A percentile compares a stretch with the other conserved stretches of the same genome.
phyloP scores from a whole-genome alignment of 2,797 vertebrate genomes.

The Limnodromus scolopaceus region DNA sequence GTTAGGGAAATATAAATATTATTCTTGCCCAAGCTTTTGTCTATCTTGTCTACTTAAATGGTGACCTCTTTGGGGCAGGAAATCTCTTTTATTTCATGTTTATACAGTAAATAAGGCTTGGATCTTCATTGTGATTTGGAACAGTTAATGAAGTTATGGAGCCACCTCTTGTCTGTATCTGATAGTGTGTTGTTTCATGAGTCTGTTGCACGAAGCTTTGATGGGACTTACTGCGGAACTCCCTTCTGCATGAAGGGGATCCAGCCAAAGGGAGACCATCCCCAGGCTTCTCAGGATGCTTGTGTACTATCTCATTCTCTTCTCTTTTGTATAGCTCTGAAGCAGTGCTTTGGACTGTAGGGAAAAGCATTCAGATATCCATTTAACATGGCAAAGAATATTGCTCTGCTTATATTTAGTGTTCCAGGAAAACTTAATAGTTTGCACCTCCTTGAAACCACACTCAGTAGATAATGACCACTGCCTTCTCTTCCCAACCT shows the following conservation, averaged over 20 bases:
- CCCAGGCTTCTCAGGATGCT: background rate
- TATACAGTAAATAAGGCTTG: background rate
- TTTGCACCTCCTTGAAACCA: background rate
- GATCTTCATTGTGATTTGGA: background rate
- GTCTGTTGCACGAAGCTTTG: background rate
- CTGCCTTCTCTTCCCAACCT: background rate
- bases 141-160: background rate
- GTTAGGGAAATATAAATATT: constrained; percentile 24
- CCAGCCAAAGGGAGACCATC: background rate
- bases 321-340: background rate
- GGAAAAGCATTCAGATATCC: background rate
- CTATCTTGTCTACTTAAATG: constrained; percentile 1
- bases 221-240: background rate
- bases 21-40: constrained; percentile 13
- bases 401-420: background rate
- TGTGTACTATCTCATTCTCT: background rate
- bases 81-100: constrained; percentile 6
- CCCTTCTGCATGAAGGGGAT: background rate
- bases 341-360: background rate
- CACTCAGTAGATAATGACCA: background rate
- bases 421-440: background rate
- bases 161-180: background rate
- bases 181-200: background rate
- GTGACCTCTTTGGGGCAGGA: background rate
- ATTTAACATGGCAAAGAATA: background rate